Conservation (phyloP, 1,140 invertebrate species). For the Lepidostoma basale region DNA sequence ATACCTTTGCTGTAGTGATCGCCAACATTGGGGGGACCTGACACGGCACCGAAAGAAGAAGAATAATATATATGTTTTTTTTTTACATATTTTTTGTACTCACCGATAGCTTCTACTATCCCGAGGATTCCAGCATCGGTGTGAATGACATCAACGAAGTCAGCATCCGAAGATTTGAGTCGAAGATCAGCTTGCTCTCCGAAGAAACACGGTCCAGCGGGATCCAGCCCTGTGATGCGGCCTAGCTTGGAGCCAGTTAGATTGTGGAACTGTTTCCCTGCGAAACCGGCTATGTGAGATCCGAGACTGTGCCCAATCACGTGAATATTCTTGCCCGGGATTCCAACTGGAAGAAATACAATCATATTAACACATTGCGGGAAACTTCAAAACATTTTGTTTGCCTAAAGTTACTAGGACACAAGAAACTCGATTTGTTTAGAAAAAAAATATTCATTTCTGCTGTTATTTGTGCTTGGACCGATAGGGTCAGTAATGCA, state of each 20-base stretch:
- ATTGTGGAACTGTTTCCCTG: constrained; percentile 63
- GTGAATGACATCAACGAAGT: constrained; percentile 77
- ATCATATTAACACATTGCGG: not conserved
- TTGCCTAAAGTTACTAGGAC: constrained; percentile 41
- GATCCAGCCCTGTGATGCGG: constrained; percentile 73
- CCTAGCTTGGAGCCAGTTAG: constrained; percentile 60
- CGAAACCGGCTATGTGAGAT: constrained; percentile 79
- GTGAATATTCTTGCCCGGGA: constrained; percentile 64
- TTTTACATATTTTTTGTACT: too few species aligned
- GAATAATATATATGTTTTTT: too few species aligned
- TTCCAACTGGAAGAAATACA: constrained; percentile 48
- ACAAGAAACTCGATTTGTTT: too few species aligned
- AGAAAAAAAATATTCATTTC: too few species aligned
- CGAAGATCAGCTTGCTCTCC: constrained; percentile 60
- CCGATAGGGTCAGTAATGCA: too few species aligned
- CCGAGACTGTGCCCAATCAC: constrained; percentile 86
- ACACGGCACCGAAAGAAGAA: too few species aligned
- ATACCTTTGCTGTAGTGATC: too few species aligned
- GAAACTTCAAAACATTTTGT: not conserved
- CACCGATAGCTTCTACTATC: constrained; percentile 51
- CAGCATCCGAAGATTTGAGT: constrained; percentile 68
- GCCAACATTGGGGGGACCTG: too few species aligned
- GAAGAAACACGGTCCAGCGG: constrained; percentile 71
- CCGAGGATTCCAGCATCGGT: constrained; percentile 66
- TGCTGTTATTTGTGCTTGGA: too few species aligned